Base-by-base conservation (phyloP, 2,888 invertebrate species). In the Isoperla grammatica region DNA sequence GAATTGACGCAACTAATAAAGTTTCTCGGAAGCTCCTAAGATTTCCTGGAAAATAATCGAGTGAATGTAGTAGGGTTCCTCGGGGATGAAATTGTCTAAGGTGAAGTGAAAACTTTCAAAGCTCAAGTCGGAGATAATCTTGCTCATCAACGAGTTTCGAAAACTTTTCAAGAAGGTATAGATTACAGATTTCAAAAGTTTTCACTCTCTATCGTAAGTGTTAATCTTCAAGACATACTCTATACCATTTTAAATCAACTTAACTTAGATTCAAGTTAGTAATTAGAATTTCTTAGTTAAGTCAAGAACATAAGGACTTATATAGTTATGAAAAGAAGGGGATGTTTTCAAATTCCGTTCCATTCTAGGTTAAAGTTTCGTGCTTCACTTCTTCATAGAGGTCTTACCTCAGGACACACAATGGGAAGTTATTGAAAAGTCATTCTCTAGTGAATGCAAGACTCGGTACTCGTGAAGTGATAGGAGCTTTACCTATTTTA, bases 281-380 rank as follows among this genome's bases (percentile, higher is more conserved):
- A 60, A 60, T 60, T 60, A 60, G 49, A n/a, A 49, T 55, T 55
- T 56, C 59, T 23, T 19, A 45, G n/a, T 46, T 46, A n/a, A 15
- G 43, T 13, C 19, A 22, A 45, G 40, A 23, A 45, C 8, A 56
- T 23, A 22, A 59, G 49, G 48, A 40, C 6, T 20, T 19, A 29
- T 6, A 29, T 29, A 29, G 29, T 29, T 29, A 29, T 29, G 29
- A 6, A 29, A 29, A 29, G 29, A 29, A 29, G 4, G 29, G 8
- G 8, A 8, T 29, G 29, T 29, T 29, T 29, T 29, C 8, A 8
- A 29, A 29, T 29, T 29, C 29, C 8, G 8, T 29, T 4, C 29
- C 29, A 29, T 8, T 29, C 4, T 6, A 6, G 29, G 29, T 29
- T 6, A 29, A 29, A 29, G 29, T 29, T 29, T 29, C 29, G 8